Base-by-base conservation (phyloP, 2,888 invertebrate species). In the Polydesmus complanatus region DNA sequence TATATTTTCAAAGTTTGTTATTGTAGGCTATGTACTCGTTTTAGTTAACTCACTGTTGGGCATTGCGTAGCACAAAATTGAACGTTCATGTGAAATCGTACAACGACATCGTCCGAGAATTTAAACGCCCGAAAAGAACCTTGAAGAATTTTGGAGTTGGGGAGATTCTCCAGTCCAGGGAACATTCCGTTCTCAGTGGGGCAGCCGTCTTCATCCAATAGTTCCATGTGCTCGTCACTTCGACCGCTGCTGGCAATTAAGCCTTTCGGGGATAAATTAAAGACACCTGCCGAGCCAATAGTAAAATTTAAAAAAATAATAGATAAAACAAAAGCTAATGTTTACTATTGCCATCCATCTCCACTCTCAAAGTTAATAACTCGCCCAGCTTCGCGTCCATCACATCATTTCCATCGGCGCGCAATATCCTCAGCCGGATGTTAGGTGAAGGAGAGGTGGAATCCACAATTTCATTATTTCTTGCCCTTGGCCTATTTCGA, bases 61-160 rank as follows among this genome's bases (percentile, higher is more conserved):
- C 91, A 91, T 63, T 78, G 78, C 1, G 78, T 75, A n/a, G 81
- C 76, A 70, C 91, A 92, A 72, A 88, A 89, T 64, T 85, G 83
- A 14, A 91, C 84, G 73, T 86, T 83, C 1, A 89, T 83, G 67
- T 85, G 84, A 70, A 92, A 91, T 64, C 85, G 79, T 0, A 91
- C 86, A 3, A 87, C 79, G 27, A 86, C 83, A n/a, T 89, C 87
- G 14, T 85, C 83, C 0, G 88, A 84, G 74, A 92, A 92, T 65
- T 90, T 86, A 73, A 92, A 92, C 0, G 90, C 91, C 69, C 85
- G 84, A 72, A 89, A 90, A 76, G 68, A 66, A 3, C 71, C 72
- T 62, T 67, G 66, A 5, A 72, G 64, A 21, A 69, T 68, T 50
- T 69, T 70, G 14, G 69, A 67, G 1, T 68, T 67, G 1, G 65